Conservation (phyloP, 2,888 invertebrate species). For the Trichopoda pennipes region DNA sequence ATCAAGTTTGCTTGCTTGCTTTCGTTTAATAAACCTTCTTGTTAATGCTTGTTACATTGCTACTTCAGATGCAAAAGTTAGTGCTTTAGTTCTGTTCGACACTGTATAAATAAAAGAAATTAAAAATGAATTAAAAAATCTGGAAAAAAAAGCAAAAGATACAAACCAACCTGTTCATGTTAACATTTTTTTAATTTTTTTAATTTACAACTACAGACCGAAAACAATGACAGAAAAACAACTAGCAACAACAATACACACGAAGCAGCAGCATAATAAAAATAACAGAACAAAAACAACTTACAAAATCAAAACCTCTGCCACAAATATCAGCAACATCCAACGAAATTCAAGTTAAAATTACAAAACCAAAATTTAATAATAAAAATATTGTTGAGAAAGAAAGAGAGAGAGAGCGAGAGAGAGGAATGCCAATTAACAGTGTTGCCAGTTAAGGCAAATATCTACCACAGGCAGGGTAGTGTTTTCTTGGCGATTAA, state of each 20-base stretch:
- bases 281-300: neutral
- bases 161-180: constrained; percentile 43
- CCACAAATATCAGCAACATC: constrained; percentile 35
- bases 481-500: too few species aligned
- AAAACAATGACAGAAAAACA: constrained; percentile 5
- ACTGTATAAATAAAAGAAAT: constrained; percentile 25
- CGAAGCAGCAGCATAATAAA: neutral
- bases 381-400: neutral
- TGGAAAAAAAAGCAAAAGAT: constrained; percentile 6
- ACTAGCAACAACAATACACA: neutral
- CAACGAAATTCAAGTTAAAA: constrained; percentile 4
- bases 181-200: constrained; percentile 66
- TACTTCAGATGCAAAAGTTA: too few species aligned
- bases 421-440: neutral
- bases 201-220: constrained; percentile 52
- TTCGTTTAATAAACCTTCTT: too few species aligned
- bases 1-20: too few species aligned
- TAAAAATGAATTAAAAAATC: constrained; percentile 12
- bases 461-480: too few species aligned
- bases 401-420: neutral
- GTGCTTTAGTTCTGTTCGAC: too few species aligned
- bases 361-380: constrained; percentile 21
- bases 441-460: too few species aligned
- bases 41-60: too few species aligned
- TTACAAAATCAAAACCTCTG: constrained; percentile 44